Base-by-base conservation (phyloP, 2,797 vertebrate genomes). In the Knipowitschia caucasica region DNA sequence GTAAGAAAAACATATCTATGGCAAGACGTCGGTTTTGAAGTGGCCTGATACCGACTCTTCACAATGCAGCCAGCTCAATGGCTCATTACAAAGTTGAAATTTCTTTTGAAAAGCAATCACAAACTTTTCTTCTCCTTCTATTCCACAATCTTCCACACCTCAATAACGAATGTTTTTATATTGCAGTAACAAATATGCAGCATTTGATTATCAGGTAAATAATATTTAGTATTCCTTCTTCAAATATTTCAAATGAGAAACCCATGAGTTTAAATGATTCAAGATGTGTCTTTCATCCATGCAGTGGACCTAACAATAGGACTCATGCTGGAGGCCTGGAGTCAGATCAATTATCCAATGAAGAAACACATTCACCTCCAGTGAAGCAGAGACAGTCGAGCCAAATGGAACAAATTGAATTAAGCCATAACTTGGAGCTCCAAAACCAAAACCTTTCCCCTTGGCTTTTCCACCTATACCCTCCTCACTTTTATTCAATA, bases 371-470 rank as follows among this genome's bases (percentile, higher is more conserved):
- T 77, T 83, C 73, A 77, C 79, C 84, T 87, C 78, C 74, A 80
- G 66, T 65, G 70, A 67, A 80, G 79, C 79, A 81, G 67, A 86
- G 77, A 71, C 84, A 83, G 77, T 82, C 65, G 78, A 79, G 71
- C 76, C 73, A 73, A 84, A 82, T 77, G 73, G 81, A 82, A 83
- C 83, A 85, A 88, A 88, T 79, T 83, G 75, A 89, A 88, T 89
- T 80, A 87, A 80, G 72, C 77, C 75, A 84, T 76, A 82, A 79
- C 74, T 82, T 64, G 51, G 14, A 21, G 56, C 66, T 77, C 64
- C 56, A 72, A 83, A 83, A 75, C 79, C 75, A 71, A 77, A 71
- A 72, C 53, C 29, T 27, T 33, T 45, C 20, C 40, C 31, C 25
- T 38, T 45, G 45, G 12, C 67, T 49, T 45, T 34, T 53, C 47